Evolutionary conservation across 2,797 vertebrate species (phyloP).

Genomic region (Poliocrania exsul): DNA sequence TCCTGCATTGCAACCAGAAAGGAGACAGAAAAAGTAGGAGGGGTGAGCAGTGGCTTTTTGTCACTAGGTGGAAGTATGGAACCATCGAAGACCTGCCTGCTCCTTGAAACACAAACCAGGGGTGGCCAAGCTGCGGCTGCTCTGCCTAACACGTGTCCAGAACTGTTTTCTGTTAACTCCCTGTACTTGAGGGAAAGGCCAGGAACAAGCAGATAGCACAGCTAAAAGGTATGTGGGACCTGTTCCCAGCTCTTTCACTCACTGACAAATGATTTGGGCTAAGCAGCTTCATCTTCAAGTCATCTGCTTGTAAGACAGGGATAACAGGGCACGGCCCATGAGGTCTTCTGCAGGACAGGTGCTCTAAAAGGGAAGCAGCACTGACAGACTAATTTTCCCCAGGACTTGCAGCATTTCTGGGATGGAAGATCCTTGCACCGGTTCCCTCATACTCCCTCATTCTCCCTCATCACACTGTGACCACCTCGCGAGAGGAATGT

Average conservation of each 20-base stretch:
- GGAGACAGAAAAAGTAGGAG: background rate
- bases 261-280: rapidly evolving
- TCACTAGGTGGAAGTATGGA: conserved; percentile 59
- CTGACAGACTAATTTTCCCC: rapidly evolving
- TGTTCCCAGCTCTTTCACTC: background rate
- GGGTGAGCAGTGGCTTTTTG: background rate
- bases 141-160: background rate
- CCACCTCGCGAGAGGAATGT: rapidly evolving
- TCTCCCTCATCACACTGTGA: rapidly evolving
- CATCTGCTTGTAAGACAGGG: rapidly evolving
- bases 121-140: rapidly evolving
- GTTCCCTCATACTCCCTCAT: rapidly evolving
- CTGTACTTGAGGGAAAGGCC: background rate
- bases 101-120: rapidly evolving
- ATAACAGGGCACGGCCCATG: rapidly evolving
- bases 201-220: background rate
- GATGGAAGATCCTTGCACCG: background rate
- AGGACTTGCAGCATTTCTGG: background rate
- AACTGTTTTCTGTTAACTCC: rapidly evolving
- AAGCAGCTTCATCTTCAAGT: background rate
- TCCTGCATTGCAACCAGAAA: background rate
- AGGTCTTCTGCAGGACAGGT: background rate
- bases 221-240: background rate
- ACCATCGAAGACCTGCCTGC: background rate
- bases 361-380: background rate